phyloP scores from a whole-genome alignment of 2,888 invertebrate species.

The Camptogramma bilineatum region DNA sequence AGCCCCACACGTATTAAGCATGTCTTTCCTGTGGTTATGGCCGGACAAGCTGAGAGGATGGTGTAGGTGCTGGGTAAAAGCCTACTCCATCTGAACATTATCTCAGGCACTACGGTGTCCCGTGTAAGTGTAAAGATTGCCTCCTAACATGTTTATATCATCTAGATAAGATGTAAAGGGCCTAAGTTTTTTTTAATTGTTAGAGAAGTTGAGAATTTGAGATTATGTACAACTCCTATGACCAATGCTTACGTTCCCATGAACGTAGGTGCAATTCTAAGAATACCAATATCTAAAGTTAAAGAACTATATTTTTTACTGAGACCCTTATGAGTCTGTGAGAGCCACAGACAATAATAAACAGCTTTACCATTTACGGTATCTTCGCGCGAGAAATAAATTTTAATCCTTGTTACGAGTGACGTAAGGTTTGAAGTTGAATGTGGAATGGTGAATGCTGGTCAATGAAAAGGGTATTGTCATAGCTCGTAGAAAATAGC shows the following conservation, averaged over 20 bases:
- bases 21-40: too few species aligned
- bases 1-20: too few species aligned
- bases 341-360: conserved; percentile 25
- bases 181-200: too few species aligned
- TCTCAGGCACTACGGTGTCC: too few species aligned
- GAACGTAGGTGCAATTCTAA: background rate
- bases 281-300: background rate
- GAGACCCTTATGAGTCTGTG: conserved; percentile 22
- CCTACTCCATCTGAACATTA: too few species aligned
- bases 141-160: too few species aligned
- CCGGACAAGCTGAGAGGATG: too few species aligned
- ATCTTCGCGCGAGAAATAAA: background rate
- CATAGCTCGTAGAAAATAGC: conserved; percentile 20
- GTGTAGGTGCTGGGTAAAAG: too few species aligned
- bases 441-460: background rate
- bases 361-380: conserved; percentile 20
- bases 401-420: conserved; percentile 2
- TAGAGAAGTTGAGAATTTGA: too few species aligned
- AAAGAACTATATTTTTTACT: background rate
- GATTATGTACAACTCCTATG: too few species aligned
- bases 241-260: background rate
- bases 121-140: too few species aligned
- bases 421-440: conserved; percentile 23
- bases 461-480: conserved; percentile 7
- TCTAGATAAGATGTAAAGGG: too few species aligned